A percentile compares a stretch with the other conserved stretches of the same genome.
Conservation (phyloP, 2,888 invertebrate species). For the Agapetus fuscipes region DNA sequence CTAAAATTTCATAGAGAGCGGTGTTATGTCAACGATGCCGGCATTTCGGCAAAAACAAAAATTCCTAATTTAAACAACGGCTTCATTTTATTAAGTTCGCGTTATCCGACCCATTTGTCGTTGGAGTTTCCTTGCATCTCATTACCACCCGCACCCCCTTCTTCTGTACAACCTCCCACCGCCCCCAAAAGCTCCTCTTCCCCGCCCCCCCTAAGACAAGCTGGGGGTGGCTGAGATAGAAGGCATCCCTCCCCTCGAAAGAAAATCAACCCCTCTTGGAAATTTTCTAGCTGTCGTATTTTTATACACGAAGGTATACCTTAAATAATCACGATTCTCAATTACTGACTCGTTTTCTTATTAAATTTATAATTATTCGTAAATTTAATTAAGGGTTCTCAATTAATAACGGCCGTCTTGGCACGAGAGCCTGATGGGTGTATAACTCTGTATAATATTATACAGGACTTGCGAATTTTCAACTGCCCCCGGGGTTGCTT, state of each 20-base stretch:
- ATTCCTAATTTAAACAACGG: too few relatives aligned
- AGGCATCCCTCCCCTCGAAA: too few relatives aligned
- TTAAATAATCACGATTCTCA: conserved; percentile 20
- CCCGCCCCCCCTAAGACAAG: too few relatives aligned
- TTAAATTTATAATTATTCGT: conserved; percentile 22
- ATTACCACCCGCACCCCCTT: neutral
- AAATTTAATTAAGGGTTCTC: conserved; percentile 22
- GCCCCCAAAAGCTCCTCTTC: too few relatives aligned
- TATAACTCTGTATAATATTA: too few relatives aligned
- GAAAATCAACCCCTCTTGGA: conserved; percentile 6
- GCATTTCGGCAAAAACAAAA: too few relatives aligned
- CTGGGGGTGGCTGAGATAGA: too few relatives aligned
- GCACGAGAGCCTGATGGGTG: conserved; percentile 8
- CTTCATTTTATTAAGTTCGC: neutral
- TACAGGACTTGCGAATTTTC: too few relatives aligned
- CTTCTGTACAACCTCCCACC: too few relatives aligned
- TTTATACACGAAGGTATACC: too few relatives aligned
- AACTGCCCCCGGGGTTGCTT: conserved; percentile 17
- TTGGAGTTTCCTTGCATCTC: neutral
- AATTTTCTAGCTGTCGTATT: conserved; percentile 4
- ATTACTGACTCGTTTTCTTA: conserved; percentile 22
- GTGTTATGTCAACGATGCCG: too few relatives aligned
- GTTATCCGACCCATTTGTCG: neutral
- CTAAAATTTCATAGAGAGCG: too few relatives aligned
- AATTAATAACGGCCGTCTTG: conserved; percentile 18